Base-by-base conservation (phyloP, 2,888 invertebrate species). In the Sarcophaga rosellei region DNA sequence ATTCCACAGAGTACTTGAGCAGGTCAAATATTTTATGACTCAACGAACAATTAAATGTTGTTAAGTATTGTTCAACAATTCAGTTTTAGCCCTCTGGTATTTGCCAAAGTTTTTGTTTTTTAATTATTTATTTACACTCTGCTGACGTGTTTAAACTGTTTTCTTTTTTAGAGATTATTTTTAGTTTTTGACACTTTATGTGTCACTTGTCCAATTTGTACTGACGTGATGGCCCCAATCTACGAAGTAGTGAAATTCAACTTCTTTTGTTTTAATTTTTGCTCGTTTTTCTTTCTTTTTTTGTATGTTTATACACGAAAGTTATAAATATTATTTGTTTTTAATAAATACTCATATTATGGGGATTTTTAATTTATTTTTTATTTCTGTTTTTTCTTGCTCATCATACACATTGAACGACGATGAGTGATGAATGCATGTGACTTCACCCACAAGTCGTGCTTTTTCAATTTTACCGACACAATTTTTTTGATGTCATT, bases 1-100 rank as follows among this genome's bases (percentile, higher is more conserved):
- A 35, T 35, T 35, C 10, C 35, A 35, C 2, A 35, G 35, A 35
- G 10, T 35, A 35, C 35, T 35, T 1, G 2, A 35, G 35, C 35
- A 35, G 35, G 35, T 35, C 35, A 35, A 35, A 8, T 75, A 66
- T 70, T 85, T 79, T 81, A 87, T 80, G 81, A 81, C 53, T 84
- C 84, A 88, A 88, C 86, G 86, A 86, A 84, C 86, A 88, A 88
- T 88, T 88, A 35, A 35, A 35, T 2, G 8, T 10, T 35, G 35
- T 35, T 10, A 2, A 84, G 87, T 81, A 79, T 72, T 82, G 82
- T 88, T 88, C 80, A 85, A 78, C 85, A 79, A 72, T 62, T 85
- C 79, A 61, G 23, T 73, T 59, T 20, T 70, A 61, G 35, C 61
- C 44, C 44, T 17, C 57, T 63, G 74, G 74, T 62, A 63, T 78